These are phyloP conservation scores for Pithecia hirsuta DNA, from an alignment of 2,797 vertebrate species.

Conservation along the genomic window DNA sequence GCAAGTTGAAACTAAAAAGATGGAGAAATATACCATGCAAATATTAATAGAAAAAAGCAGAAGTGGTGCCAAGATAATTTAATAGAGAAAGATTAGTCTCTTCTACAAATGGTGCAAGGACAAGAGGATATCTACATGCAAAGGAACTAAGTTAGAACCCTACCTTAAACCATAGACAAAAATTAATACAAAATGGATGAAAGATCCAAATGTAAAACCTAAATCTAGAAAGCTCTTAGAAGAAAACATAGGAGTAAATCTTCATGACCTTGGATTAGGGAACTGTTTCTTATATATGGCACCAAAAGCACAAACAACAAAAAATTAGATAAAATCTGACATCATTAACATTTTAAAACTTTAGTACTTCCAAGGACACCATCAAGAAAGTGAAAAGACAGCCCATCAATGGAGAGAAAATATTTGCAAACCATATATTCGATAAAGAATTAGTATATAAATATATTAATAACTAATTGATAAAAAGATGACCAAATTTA, in stretches of 20 bases:
- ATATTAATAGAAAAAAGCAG: conserved; percentile 8
- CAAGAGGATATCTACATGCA: background rate
- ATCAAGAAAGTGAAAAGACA: background rate
- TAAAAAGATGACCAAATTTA: background rate
- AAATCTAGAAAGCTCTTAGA: background rate
- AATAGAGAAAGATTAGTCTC: background rate
- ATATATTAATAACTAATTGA: background rate
- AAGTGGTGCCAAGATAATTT: background rate
- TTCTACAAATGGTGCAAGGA: background rate
- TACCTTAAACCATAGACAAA: background rate
- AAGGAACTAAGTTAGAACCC: background rate
- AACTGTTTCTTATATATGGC: background rate
- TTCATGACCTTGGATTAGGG: background rate
- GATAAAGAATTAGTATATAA: background rate
- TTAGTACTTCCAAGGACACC: background rate
- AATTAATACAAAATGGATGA: conserved; percentile 28
- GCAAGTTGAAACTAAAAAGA: background rate
- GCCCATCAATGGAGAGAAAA: background rate
- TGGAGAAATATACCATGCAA: background rate
- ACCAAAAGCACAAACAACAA: background rate
- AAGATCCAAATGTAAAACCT: background rate
- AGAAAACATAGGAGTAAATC: background rate
- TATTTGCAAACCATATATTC: background rate
- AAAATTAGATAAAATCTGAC: background rate
- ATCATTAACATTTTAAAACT: background rate